Evolutionary conservation across 2,888 invertebrate genomes (phyloP).

Genomic region (Eristalis arbustorum): DNA sequence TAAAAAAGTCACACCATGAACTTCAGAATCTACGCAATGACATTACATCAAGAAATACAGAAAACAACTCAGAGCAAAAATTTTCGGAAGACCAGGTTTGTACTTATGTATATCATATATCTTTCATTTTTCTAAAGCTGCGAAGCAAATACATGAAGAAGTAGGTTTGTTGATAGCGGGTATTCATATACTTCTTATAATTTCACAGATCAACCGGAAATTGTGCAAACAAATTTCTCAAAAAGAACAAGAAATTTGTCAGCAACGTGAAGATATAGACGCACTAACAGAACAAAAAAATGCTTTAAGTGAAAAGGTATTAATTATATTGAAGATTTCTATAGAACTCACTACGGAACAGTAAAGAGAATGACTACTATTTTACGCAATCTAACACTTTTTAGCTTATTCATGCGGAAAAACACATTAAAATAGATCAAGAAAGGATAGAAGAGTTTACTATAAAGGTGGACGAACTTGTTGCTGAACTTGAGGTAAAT

Average conservation of each 20-base stretch:
- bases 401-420: constrained; percentile 73
- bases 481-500: constrained; percentile 72
- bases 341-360: too few species aligned
- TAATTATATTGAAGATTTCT: too few species aligned
- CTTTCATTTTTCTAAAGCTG: neutral
- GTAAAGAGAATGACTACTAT: too few species aligned
- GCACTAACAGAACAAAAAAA: constrained; percentile 72
- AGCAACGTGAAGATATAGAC: constrained; percentile 73
- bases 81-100: constrained; percentile 71
- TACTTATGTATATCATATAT: neutral
- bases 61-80: constrained; percentile 67
- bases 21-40: constrained; percentile 74
- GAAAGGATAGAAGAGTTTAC: constrained; percentile 74
- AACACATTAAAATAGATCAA: constrained; percentile 72
- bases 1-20: constrained; percentile 72
- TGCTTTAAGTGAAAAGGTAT: constrained; percentile 73
- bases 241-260: constrained; percentile 74
- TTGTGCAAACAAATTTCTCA: constrained; percentile 75
- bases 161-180: neutral
- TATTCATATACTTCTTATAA: neutral
- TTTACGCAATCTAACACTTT: neutral
- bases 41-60: constrained; percentile 69
- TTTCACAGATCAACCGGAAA: constrained; percentile 75
- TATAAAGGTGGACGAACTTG: constrained; percentile 71
- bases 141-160: too few species aligned